A percentile compares a stretch with the other conserved stretches of the same genome.
These are phyloP conservation scores for Cataglyphis cursor DNA, from an alignment of 2,888 invertebrate genomes.

Conservation along the genomic window DNA sequence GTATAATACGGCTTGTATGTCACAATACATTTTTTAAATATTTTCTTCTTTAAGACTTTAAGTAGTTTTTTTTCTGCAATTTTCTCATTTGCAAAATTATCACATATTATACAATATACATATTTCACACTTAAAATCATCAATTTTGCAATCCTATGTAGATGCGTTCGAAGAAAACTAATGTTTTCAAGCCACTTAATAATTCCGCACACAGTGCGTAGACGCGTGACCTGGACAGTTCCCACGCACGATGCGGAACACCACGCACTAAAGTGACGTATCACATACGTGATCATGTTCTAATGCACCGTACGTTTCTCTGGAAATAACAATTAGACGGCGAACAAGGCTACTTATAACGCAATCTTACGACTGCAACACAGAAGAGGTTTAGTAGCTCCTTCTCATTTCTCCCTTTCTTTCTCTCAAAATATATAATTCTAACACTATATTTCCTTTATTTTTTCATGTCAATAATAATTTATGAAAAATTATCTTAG, in stretches of 20 bases:
- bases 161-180: slow-evolving; percentile 72
- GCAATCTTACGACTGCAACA: slow-evolving; percentile 3
- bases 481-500: slow-evolving; percentile 2
- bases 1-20: neutral
- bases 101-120: slow-evolving; percentile 62
- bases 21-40: neutral
- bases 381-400: neutral
- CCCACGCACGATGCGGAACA: slow-evolving; percentile 85
- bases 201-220: slow-evolving; percentile 83
- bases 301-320: slow-evolving; percentile 79
- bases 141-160: slow-evolving; percentile 64
- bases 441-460: neutral
- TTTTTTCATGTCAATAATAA: neutral
- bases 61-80: neutral
- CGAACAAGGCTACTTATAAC: slow-evolving; percentile 55
- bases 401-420: neutral
- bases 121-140: slow-evolving; percentile 73
- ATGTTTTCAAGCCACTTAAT: slow-evolving; percentile 80
- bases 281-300: slow-evolving; percentile 85
- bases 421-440: neutral
- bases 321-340: slow-evolving; percentile 78
- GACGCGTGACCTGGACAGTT: slow-evolving; percentile 85
- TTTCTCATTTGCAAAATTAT: neutral
- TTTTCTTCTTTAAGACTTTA: neutral
- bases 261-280: slow-evolving; percentile 81